Evolutionary conservation across 2,888 invertebrate species (phyloP), one percentile per base, ranked within the genome.

Genomic region (Ommatoiulus sabulosus): DNA sequence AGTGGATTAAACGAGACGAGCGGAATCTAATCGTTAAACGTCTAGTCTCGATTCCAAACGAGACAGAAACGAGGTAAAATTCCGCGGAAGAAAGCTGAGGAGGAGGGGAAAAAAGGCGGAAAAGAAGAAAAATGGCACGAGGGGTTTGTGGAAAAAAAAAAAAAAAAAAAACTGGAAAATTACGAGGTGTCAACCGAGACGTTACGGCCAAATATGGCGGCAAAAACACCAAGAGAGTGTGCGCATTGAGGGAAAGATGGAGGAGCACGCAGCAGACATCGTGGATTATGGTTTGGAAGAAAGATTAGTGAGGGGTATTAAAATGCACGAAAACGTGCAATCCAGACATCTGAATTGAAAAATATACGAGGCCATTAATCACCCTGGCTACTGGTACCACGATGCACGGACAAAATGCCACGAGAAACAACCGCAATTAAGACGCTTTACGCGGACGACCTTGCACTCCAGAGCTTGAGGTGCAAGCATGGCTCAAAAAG

Each of bases 1-100:
- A 84, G 84, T 44, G 84, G 84, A 84, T 84, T 84, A 84, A 84
- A 84, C 84, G 84, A 84, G 35, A 84, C 84, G 84, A 84, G 43
- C 35, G 84, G 44, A 84, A 84, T 84, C 43, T 84, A 84, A 84
- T 84, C 84, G 84, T 84, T 84, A 84, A 84, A 84, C 44, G 84
- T 84, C 84, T 84, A 44, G 84, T 84, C 84, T 84, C 43, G 84
- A n/a, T 84, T 35, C 15, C 84, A 84, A 44, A 35, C 84, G 84
- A 84, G 84, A 44, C 44, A 84, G 84, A 84, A 84, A 84, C 84
- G 44, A 84, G 84, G 35, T 84, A 84, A 44, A 84, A 84, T 44
- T 84, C 44, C 35, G 84, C 84, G 57, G 57, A 57, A 57, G n/a
- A 57, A 57, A 57, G n/a, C 17, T n/a, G n/a, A 57, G n/a, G 57